Base-by-base conservation (phyloP, 2,113 vertebrate genomes). In the Pelecanoides urinatrix region DNA sequence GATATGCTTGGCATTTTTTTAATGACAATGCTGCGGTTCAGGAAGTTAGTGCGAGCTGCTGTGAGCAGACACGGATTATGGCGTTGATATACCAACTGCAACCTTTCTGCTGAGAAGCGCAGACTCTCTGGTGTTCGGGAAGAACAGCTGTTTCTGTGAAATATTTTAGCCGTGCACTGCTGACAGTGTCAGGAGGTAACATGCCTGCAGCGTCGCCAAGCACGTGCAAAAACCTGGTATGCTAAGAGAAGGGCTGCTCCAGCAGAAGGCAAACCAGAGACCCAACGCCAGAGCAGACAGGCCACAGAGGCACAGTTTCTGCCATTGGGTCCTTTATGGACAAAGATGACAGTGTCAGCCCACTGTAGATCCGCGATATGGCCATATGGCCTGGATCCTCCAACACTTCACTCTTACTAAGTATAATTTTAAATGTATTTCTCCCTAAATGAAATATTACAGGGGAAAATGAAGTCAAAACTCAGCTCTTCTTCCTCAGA, bases 201-300 rank as follows among this genome's bases (percentile, higher is more conserved):
- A 8, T 7, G 29, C 11, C 53, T 47, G 22, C 26, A 47, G 9
- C 1, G 0, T 44, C 16, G 45, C n/a, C 68, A 58, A 13, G 29
- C 38, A 47, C 0, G 0, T 47, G 23, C 23, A 58, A 30, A 61
- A 85, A n/a, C 1, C 1, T 3, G 10, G 4, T 27, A 10, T 65
- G 23, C 77, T 47, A 40, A 61, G 23, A 65, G 26, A 47, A 73
- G 49, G 40, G 38, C n/a, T 27, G 6, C 22, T 38, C 44, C 36
- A 52, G 44, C 40, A 65, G 68, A 65, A 53, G 38, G 36, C 36
- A 62, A 74, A 85, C 9, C 15, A 40, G 38, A 55, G 30, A 63
- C 58, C 16, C 20, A 47, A 0, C 1, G 0, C 23, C 30, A 77
- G 36, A 45, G 7, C 59, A 49, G 36, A 15, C 4, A 73, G 40